Percentiles rank a stretch among this genome's conserved stretches.
These are phyloP conservation scores for Cydia strobilella DNA, from an alignment of 1,140 invertebrate genomes.

Conservation along the genomic window DNA sequence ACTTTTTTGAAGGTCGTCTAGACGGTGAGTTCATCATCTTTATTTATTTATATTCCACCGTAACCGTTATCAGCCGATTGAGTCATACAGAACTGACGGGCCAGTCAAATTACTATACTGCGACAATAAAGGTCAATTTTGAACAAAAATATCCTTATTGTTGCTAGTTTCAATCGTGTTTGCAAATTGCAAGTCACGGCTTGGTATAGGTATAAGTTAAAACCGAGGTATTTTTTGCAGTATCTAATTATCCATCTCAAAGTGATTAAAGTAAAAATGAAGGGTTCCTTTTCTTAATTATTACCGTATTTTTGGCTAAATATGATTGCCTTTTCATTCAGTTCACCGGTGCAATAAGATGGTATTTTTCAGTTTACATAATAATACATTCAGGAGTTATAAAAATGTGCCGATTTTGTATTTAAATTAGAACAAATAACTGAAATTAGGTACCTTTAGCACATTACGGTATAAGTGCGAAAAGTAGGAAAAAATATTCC, in stretches of 20 bases:
- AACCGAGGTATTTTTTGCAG: background rate
- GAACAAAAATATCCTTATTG: background rate
- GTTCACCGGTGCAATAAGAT: background rate
- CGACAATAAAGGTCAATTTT: background rate
- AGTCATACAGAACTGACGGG: background rate
- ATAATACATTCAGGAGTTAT: background rate
- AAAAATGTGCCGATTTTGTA: background rate
- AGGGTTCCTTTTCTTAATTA: slow-evolving; percentile 3
- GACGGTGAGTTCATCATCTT: background rate
- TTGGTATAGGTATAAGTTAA: background rate
- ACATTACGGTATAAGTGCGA: too few relatives aligned
- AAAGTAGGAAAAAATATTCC: too few relatives aligned
- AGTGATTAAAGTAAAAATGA: slow-evolving; percentile 11
- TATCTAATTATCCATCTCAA: background rate
- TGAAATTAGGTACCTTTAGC: too few relatives aligned
- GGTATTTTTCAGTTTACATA: background rate
- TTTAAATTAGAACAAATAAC: background rate
- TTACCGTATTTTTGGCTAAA: background rate
- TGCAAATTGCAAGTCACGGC: background rate
- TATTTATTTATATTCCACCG: background rate
- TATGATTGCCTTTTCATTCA: background rate
- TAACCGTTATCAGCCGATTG: background rate
- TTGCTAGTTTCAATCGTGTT: background rate
- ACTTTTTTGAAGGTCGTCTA: slow-evolving; percentile 15
- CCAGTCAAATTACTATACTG: background rate